phyloP scores from a whole-genome alignment of 2,797 vertebrate species.

The Lepus oiostolus region DNA sequence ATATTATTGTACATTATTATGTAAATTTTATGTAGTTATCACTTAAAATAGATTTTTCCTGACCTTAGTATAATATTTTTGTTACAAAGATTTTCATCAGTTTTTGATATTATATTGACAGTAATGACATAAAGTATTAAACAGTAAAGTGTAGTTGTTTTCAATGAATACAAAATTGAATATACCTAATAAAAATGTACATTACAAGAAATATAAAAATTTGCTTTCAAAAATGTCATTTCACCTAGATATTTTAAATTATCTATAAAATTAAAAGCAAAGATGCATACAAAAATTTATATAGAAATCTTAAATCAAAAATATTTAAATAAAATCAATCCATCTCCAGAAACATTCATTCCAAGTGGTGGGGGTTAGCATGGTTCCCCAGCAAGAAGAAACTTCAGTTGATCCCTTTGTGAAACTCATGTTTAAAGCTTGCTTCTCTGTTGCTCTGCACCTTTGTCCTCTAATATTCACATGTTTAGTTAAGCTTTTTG shows the following conservation, averaged over 20 bases:
- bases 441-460: background rate
- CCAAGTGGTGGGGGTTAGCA: background rate
- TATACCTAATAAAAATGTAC: background rate
- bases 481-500: background rate
- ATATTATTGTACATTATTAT: background rate
- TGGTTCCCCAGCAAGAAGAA: background rate
- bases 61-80: background rate
- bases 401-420: background rate
- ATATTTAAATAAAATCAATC: background rate
- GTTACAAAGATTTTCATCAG: conserved; percentile 7
- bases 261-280: background rate
- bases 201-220: background rate
- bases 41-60: conserved; percentile 39
- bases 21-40: background rate
- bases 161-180: background rate
- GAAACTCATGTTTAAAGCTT: background rate
- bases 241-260: conserved; percentile 34
- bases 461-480: background rate
- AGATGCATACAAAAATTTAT: background rate
- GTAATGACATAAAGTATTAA: conserved; percentile 18
- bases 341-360: background rate
- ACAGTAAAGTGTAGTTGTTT: background rate
- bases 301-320: background rate
- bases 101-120: conserved; percentile 9
- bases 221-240: conserved; percentile 1